phyloP scores from a whole-genome alignment of 2,888 invertebrate genomes.

The Plusia festucae region DNA sequence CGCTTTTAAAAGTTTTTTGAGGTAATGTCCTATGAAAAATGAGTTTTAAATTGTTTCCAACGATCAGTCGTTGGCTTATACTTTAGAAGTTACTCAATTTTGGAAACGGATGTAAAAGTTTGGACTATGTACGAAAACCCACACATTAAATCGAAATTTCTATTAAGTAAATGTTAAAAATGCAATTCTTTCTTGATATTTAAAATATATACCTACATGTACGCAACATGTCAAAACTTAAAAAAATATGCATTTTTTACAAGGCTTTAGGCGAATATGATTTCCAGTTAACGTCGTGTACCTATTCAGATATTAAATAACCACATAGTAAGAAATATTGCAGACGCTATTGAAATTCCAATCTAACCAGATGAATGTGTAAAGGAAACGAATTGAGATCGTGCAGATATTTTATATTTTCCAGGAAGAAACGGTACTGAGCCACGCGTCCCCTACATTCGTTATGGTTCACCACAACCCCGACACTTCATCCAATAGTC shows the following conservation, averaged over 20 bases:
- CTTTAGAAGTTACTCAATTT: constrained; percentile 7
- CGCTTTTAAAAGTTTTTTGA: constrained; percentile 61
- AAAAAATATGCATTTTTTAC: not conserved
- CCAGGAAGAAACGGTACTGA: constrained; percentile 54
- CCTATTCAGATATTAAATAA: constrained; percentile 35
- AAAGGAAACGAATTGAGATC: constrained; percentile 69
- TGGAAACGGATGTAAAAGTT: constrained; percentile 6
- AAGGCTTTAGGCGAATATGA: not conserved
- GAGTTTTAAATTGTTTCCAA: constrained; percentile 51
- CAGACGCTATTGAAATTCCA: constrained; percentile 51
- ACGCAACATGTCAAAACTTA: not conserved
- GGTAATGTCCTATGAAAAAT: constrained; percentile 56
- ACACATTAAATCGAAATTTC: not conserved
- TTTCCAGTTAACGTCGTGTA: not conserved
- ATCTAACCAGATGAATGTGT: constrained; percentile 63
- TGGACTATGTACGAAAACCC: not conserved
- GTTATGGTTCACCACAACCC: constrained; percentile 54
- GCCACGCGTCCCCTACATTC: constrained; percentile 56
- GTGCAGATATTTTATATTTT: constrained; percentile 72
- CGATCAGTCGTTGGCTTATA: constrained; percentile 7
- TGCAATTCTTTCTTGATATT: not conserved
- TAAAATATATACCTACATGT: no score
- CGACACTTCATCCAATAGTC: constrained; percentile 27
- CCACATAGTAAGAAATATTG: constrained; percentile 36
- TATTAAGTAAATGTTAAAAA: not conserved